phyloP scores from a whole-genome alignment of 2,888 invertebrate species.

The Dysmachus trigonus region DNA sequence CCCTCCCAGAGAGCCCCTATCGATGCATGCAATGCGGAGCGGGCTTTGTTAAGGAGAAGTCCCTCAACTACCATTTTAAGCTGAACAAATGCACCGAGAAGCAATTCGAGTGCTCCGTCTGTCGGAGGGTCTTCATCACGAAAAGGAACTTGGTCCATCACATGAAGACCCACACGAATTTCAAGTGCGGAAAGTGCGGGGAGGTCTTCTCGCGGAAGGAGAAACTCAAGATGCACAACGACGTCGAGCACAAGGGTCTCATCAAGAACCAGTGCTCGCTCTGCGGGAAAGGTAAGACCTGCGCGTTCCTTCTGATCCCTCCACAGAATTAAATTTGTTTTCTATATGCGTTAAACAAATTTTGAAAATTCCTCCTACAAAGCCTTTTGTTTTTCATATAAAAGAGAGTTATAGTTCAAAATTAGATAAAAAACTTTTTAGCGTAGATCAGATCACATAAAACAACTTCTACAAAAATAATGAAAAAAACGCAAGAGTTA shows the following conservation, averaged over 20 bases:
- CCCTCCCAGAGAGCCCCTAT: constrained; percentile 42
- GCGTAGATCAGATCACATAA: no score
- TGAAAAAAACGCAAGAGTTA: no score
- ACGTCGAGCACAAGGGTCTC: constrained; percentile 63
- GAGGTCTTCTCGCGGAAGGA: constrained; percentile 64
- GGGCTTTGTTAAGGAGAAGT: constrained; percentile 59
- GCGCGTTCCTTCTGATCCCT: neutral
- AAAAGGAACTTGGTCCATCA: constrained; percentile 68
- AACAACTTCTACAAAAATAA: no score
- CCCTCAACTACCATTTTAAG: constrained; percentile 58
- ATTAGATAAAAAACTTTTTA: no score
- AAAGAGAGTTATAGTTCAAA: no score
- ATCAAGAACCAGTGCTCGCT: constrained; percentile 67
- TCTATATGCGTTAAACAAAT: no score
- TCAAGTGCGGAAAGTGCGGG: constrained; percentile 61
- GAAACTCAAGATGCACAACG: constrained; percentile 65
- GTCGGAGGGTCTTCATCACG: constrained; percentile 67
- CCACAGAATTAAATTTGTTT: neutral
- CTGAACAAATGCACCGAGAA: constrained; percentile 65
- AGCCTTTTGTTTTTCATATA: no score
- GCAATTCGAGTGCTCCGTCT: constrained; percentile 65
- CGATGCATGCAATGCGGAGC: constrained; percentile 61
- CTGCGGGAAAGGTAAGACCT: constrained; percentile 64
- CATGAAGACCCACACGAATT: constrained; percentile 57
- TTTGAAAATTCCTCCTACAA: no score